Evolutionary conservation across 1,140 invertebrate genomes (phyloP).

Genomic region (Acromyrmex heyeri): DNA sequence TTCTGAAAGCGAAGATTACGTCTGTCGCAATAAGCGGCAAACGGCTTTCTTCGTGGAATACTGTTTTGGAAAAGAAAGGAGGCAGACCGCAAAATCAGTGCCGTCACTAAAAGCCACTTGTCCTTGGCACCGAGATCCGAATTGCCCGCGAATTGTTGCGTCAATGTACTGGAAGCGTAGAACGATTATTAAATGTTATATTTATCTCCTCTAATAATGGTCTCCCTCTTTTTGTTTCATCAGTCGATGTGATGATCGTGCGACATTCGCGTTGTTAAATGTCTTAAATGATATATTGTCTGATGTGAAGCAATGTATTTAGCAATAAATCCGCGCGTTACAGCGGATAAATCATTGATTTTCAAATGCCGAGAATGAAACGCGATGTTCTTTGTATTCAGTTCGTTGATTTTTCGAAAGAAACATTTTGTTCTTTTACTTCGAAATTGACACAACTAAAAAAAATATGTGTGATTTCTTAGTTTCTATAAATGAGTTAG

Average conservation of each 20-base stretch:
- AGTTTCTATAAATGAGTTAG: no score
- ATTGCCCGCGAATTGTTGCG: slow-evolving; percentile 39
- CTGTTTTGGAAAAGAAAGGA: slow-evolving; percentile 52
- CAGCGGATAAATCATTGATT: slow-evolving; percentile 19
- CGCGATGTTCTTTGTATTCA: background rate
- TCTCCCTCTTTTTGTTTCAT: background rate
- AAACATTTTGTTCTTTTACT: background rate
- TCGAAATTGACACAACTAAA: no score
- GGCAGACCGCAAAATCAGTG: slow-evolving; percentile 49
- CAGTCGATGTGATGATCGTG: background rate
- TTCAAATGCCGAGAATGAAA: slow-evolving; percentile 1
- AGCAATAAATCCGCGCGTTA: slow-evolving; percentile 29
- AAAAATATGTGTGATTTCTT: no score
- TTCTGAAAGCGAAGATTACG: background rate
- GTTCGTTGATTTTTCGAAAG: background rate
- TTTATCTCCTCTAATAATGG: slow-evolving; percentile 45
- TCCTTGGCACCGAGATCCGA: slow-evolving; percentile 67
- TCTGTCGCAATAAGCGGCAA: slow-evolving; percentile 26
- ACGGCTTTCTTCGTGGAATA: slow-evolving; percentile 35
- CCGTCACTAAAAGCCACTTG: slow-evolving; percentile 38
- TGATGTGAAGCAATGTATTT: slow-evolving; percentile 28
- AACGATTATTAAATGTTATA: slow-evolving; percentile 69
- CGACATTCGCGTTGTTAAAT: slow-evolving; percentile 19
- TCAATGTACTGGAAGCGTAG: slow-evolving; percentile 32
- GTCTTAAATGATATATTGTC: slow-evolving; percentile 14